Percentiles rank a stretch among this genome's conserved stretches.
Conservation (phyloP, 1,140 invertebrate species). For the Eubasilissa regina region DNA sequence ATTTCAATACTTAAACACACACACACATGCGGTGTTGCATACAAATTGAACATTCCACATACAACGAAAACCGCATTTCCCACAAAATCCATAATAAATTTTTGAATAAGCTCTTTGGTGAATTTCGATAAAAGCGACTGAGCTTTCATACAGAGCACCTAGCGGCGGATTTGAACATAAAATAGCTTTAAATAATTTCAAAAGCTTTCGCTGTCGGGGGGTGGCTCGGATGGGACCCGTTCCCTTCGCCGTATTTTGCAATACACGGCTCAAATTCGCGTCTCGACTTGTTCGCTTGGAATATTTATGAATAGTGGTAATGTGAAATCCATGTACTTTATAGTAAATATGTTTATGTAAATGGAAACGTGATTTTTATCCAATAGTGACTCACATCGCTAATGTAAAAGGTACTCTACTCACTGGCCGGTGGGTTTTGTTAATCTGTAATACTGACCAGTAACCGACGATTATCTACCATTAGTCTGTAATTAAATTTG, state of each 20-base stretch:
- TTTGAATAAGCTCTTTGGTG: slow-evolving; percentile 57
- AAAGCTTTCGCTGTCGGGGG: slow-evolving; percentile 46
- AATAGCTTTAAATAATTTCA: slow-evolving; percentile 60
- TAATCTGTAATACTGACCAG: too few species aligned
- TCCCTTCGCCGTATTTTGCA: slow-evolving; percentile 14
- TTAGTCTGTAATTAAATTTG: too few species aligned
- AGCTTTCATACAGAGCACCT: slow-evolving; percentile 51
- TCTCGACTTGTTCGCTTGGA: slow-evolving; percentile 23
- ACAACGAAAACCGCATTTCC: slow-evolving; percentile 43
- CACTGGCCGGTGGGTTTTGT: too few species aligned
- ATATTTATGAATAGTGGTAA: slow-evolving; percentile 39
- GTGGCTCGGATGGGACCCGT: background rate
- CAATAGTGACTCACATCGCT: too few species aligned
- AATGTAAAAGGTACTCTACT: too few species aligned
- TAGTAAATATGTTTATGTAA: too few species aligned
- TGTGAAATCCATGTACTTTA: slow-evolving; percentile 32
- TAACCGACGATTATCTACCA: too few species aligned
- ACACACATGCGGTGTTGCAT: background rate
- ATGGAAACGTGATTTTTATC: too few species aligned
- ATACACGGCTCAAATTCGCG: slow-evolving; percentile 12
- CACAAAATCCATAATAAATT: slow-evolving; percentile 59
- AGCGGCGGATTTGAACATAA: slow-evolving; percentile 54
- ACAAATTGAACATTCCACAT: slow-evolving; percentile 6
- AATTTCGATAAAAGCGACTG: slow-evolving; percentile 57
- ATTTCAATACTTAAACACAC: background rate